phyloP scores from a whole-genome alignment of 2,797 vertebrate genomes.

The Sus cebifrons region DNA sequence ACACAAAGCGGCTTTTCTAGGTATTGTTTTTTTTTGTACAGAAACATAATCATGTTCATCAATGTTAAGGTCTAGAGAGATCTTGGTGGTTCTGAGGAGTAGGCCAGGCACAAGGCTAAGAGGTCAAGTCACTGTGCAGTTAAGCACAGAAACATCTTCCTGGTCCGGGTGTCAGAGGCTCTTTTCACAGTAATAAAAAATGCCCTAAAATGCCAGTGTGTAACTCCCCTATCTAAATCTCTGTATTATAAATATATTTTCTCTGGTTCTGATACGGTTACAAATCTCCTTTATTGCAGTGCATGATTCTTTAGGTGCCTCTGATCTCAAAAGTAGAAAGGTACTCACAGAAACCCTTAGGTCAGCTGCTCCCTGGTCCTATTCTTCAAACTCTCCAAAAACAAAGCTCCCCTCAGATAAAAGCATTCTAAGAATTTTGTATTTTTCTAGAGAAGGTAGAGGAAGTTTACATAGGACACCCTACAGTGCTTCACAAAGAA shows the following conservation, averaged over 20 bases:
- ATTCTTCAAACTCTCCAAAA: neutral
- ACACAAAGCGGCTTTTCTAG: conserved; percentile 31
- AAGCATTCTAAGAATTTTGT: neutral
- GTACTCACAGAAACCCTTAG: neutral
- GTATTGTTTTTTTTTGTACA: neutral
- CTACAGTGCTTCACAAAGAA: neutral
- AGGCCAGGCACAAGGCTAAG: neutral
- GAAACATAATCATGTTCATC: neutral
- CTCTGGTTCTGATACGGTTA: neutral
- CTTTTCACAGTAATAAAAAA: neutral
- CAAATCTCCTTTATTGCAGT: neutral
- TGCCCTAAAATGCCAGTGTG: neutral
- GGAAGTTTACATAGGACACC: neutral
- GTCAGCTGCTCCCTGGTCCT: neutral
- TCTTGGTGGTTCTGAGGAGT: neutral
- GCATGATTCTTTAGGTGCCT: neutral
- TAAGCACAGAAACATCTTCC: neutral
- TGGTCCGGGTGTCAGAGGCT: neutral
- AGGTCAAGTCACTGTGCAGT: neutral
- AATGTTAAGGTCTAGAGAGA: neutral
- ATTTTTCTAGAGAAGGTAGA: neutral
- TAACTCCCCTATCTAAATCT: neutral
- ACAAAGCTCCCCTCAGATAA: neutral
- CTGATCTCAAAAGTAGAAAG: neutral
- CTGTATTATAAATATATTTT: neutral